phyloP scores from a whole-genome alignment of 2,797 vertebrate species.

The Poeciliopsis presidionis region DNA sequence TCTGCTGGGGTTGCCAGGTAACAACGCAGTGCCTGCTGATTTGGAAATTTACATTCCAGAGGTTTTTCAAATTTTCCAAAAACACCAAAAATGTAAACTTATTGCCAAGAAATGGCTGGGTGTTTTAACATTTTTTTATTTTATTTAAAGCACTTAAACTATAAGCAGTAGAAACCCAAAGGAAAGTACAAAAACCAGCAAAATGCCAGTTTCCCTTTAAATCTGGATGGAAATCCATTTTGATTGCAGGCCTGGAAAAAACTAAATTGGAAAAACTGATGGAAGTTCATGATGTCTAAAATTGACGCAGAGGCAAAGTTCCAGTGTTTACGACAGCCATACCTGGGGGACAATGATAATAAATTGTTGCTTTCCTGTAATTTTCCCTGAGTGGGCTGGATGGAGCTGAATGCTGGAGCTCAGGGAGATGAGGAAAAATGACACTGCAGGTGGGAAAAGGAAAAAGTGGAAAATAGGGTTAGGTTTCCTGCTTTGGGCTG shows the following conservation, averaged over 20 bases:
- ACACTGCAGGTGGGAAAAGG: conserved; percentile 44
- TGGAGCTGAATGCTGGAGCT: conserved; percentile 66
- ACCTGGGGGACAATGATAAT: conserved; percentile 66
- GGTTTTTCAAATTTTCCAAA: no score
- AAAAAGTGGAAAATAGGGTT: conserved; percentile 21
- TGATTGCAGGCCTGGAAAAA: conserved; percentile 19
- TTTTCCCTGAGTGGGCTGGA: conserved; percentile 67
- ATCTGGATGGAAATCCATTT: conserved; percentile 13
- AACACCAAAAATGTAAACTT: no score
- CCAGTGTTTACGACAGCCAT: conserved; percentile 31
- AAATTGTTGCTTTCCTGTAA: conserved; percentile 77
- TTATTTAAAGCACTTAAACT: no score
- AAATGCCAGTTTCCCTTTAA: neutral
- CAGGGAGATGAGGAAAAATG: conserved; percentile 53
- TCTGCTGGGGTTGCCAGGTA: no score
- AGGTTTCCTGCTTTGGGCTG: conserved; percentile 66
- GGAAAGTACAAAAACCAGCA: no score
- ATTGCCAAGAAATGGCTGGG: no score
- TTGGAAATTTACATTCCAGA: no score
- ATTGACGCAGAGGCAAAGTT: conserved; percentile 35
- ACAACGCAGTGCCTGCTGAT: no score
- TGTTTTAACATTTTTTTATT: no score
- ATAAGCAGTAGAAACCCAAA: no score
- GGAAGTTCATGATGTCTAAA: conserved; percentile 16
- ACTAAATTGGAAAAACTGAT: conserved; percentile 12